Evolutionary conservation across 2,113 vertebrate species (phyloP).

Genomic region (Tretioscincus oriximinensis): DNA sequence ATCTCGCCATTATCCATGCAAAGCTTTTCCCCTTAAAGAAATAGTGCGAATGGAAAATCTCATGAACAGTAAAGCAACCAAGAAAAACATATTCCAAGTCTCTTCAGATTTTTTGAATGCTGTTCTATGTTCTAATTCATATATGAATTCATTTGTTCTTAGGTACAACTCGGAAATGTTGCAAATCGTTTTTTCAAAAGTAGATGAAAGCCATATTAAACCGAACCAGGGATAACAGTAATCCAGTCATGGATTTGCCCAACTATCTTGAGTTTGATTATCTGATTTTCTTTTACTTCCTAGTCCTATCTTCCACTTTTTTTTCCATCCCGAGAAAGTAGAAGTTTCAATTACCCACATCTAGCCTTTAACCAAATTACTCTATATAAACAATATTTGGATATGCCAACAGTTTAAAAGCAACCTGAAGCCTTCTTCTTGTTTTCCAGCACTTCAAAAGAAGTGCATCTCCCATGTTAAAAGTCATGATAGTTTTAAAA

Average conservation of each 20-base stretch:
- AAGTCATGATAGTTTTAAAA: not conserved
- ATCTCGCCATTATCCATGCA: too few species aligned
- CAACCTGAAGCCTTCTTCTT: not conserved
- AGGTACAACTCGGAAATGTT: too few species aligned
- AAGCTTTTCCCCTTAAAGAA: not conserved
- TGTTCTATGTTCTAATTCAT: too few species aligned
- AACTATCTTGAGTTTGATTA: not conserved
- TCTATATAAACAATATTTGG: not conserved
- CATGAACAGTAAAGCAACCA: not conserved
- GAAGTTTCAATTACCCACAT: not conserved
- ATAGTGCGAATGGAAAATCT: not conserved
- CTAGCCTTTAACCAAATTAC: not conserved
- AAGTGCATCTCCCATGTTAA: not conserved
- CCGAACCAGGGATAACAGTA: too few species aligned
- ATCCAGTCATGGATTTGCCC: not conserved
- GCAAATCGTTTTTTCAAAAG: too few species aligned
- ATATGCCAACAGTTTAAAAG: not conserved
- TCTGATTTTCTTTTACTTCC: not conserved
- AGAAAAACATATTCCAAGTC: not conserved
- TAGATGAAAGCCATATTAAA: too few species aligned
- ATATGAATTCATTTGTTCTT: too few species aligned
- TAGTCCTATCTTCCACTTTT: accelerated
- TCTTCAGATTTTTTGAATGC: too few species aligned
- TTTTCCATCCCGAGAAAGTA: not conserved
- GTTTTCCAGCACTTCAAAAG: not conserved